Conservation (phyloP, 2,888 invertebrate genomes). For the Blomia tropicalis region DNA sequence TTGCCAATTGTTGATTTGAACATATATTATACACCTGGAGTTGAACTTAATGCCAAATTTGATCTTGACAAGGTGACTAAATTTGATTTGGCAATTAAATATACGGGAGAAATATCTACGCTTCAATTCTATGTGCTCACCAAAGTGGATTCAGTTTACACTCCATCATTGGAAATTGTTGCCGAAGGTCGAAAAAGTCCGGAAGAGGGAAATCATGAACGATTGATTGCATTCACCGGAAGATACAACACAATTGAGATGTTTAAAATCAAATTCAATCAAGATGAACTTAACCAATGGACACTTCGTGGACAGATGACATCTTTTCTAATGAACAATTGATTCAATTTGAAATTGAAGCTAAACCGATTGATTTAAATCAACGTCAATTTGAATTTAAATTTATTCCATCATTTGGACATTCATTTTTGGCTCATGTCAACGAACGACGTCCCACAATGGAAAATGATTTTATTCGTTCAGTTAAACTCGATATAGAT, state of each 20-base stretch:
- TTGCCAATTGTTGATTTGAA: background rate
- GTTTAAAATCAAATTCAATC: background rate
- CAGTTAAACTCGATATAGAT: background rate
- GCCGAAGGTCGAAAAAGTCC: background rate
- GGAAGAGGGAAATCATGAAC: background rate
- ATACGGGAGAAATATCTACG: background rate
- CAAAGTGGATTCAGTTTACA: constrained; percentile 3
- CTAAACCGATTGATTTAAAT: background rate
- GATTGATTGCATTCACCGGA: background rate
- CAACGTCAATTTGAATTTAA: background rate
- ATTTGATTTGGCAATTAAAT: constrained; percentile 2
- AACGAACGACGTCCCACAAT: background rate
- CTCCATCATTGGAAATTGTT: background rate
- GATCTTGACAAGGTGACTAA: background rate
- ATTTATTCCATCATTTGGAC: too few species aligned
- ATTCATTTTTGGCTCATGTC: background rate
- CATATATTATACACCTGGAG: background rate
- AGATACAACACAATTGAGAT: constrained; percentile 3
- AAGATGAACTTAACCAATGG: background rate
- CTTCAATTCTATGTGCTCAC: background rate
- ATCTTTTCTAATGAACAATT: background rate
- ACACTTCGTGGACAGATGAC: background rate
- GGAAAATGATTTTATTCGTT: background rate
- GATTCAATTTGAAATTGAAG: background rate
- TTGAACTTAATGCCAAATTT: background rate